These are phyloP conservation scores for Pissodes strobi DNA, from an alignment of 1,140 invertebrate genomes.

Conservation along the genomic window DNA sequence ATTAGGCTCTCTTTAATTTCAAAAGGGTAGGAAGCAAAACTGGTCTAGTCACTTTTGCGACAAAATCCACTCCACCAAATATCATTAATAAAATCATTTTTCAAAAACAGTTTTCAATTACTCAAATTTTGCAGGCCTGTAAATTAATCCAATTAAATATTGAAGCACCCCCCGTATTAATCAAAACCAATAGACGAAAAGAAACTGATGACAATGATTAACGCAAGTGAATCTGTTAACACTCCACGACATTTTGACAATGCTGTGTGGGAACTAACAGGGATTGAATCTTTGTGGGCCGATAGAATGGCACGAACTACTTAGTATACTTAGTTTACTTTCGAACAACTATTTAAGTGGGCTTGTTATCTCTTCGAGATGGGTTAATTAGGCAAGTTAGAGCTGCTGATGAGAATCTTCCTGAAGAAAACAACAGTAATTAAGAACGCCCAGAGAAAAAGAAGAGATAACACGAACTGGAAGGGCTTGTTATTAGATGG, in stretches of 20 bases:
- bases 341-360: conserved; percentile 4
- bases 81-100: too few species aligned
- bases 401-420: neutral
- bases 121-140: too few species aligned
- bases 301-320: conserved; percentile 7
- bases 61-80: too few species aligned
- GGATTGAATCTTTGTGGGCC: neutral
- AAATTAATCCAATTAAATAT: too few species aligned
- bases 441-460: neutral
- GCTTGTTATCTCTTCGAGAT: conserved; percentile 1
- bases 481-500: too few species aligned
- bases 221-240: neutral
- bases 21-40: too few species aligned
- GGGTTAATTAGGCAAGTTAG: neutral
- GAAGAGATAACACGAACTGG: neutral
- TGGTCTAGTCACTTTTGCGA: too few species aligned
- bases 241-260: conserved; percentile 2
- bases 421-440: neutral
- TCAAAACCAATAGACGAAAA: too few species aligned
- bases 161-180: too few species aligned
- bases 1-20: too few species aligned
- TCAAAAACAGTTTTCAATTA: too few species aligned
- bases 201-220: conserved; percentile 1
- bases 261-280: conserved; percentile 1
- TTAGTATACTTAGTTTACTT: neutral